Percentiles rank a stretch among this genome's conserved stretches.
These are phyloP conservation scores for Pollenia labialis DNA, from an alignment of 2,888 invertebrate genomes.

Conservation along the genomic window DNA sequence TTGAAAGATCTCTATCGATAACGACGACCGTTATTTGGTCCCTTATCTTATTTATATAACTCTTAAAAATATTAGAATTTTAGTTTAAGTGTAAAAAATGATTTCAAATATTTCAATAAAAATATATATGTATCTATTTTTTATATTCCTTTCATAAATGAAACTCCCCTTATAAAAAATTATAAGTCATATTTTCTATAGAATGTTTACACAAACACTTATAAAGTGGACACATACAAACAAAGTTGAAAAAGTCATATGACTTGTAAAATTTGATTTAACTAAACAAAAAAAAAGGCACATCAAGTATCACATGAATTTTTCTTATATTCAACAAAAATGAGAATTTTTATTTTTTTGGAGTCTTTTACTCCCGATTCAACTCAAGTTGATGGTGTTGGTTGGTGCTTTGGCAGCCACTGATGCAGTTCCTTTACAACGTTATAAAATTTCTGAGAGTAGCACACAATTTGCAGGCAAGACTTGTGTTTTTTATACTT, in stretches of 20 bases:
- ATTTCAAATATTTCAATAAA: too few relatives aligned
- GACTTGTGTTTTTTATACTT: not conserved
- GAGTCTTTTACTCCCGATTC: not conserved
- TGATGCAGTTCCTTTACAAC: not conserved
- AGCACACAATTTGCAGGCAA: not conserved
- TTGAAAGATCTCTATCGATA: too few relatives aligned
- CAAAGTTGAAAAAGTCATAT: not conserved
- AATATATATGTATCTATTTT: too few relatives aligned
- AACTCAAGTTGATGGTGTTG: not conserved
- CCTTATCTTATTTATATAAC: too few relatives aligned
- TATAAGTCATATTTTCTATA: not conserved
- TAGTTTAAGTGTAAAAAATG: too few relatives aligned
- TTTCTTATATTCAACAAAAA: not conserved
- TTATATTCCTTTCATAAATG: not conserved
- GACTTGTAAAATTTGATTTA: constrained; percentile 8
- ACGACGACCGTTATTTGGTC: too few relatives aligned
- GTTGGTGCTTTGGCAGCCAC: not conserved
- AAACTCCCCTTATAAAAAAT: not conserved
- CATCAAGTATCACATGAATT: not conserved
- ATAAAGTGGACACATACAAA: not conserved
- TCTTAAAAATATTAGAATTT: too few relatives aligned
- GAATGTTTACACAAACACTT: constrained; percentile 12
- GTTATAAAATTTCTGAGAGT: constrained; percentile 7
- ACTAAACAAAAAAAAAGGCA: not conserved
- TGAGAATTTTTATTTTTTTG: not conserved